These are phyloP conservation scores for Argopecten irradians DNA, from an alignment of 1,140 invertebrate species.

Conservation along the genomic window DNA sequence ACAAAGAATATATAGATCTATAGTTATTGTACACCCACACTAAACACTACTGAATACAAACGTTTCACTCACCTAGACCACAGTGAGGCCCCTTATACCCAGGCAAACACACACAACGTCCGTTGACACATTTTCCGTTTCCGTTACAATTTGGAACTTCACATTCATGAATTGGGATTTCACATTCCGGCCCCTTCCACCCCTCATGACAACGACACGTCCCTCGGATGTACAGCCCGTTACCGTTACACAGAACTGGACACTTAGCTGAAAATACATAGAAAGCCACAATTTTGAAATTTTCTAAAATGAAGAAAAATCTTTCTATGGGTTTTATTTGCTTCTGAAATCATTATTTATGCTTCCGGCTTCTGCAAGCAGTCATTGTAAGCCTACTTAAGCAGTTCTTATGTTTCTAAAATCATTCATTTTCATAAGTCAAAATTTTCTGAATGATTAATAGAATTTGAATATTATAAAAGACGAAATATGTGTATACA, in stretches of 20 bases:
- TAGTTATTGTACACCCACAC: neutral
- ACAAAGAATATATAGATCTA: neutral
- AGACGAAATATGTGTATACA: no score
- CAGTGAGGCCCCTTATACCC: slow-evolving; percentile 75
- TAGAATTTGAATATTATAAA: no score
- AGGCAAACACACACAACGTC: slow-evolving; percentile 73
- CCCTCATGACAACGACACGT: slow-evolving; percentile 73
- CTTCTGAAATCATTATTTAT: no score
- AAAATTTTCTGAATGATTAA: no score
- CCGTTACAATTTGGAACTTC: slow-evolving; percentile 74
- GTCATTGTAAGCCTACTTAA: no score
- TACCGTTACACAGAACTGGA: slow-evolving; percentile 81
- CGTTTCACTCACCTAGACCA: slow-evolving; percentile 66
- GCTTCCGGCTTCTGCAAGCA: no score
- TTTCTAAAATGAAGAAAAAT: neutral
- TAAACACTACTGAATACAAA: neutral
- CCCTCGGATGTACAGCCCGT: slow-evolving; percentile 73
- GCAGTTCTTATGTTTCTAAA: no score
- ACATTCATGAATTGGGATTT: slow-evolving; percentile 70
- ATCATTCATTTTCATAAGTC: no score
- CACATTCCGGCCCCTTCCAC: slow-evolving; percentile 77
- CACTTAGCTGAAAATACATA: slow-evolving; percentile 80
- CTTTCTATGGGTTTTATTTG: no score
- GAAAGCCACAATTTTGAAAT: neutral
- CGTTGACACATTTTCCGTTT: slow-evolving; percentile 75